Conservation (phyloP, 2,113 vertebrate species). For the Sylvilagus bachmani region DNA sequence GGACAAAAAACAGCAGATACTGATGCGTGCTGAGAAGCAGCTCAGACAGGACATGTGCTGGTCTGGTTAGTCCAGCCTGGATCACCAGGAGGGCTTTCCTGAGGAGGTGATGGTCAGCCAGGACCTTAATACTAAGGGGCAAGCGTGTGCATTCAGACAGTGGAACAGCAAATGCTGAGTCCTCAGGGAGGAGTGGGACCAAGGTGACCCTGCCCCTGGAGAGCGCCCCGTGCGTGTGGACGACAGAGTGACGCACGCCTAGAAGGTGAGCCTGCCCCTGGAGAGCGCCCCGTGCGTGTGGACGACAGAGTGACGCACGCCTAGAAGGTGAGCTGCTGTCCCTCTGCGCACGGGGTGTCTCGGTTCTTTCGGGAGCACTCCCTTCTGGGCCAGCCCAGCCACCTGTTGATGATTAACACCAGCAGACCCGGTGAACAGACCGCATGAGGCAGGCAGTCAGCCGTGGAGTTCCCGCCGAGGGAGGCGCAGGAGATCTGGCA, state of each 20-base stretch:
- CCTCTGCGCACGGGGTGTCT: neutral
- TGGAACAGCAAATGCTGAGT: neutral
- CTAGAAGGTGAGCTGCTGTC: neutral
- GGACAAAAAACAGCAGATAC: neutral
- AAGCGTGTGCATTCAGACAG: neutral
- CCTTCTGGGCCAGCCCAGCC: neutral
- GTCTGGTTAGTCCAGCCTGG: neutral
- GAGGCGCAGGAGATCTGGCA: neutral
- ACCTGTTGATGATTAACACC: conserved; percentile 72
- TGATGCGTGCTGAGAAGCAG: neutral
- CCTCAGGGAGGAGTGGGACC: neutral
- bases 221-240: neutral
- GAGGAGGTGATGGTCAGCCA: neutral
- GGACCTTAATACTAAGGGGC: neutral
- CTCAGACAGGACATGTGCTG: neutral
- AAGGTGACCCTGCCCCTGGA: neutral
- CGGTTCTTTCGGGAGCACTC: neutral
- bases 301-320: neutral
- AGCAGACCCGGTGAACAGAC: conserved; percentile 50
- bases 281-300: neutral
- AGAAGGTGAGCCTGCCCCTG: neutral
- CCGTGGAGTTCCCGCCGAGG: conserved; percentile 39
- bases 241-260: neutral
- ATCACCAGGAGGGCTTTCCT: conserved; percentile 5
- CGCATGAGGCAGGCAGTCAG: neutral